These are phyloP conservation scores for Lypha dubia DNA, from an alignment of 2,888 invertebrate genomes.

Conservation along the genomic window DNA sequence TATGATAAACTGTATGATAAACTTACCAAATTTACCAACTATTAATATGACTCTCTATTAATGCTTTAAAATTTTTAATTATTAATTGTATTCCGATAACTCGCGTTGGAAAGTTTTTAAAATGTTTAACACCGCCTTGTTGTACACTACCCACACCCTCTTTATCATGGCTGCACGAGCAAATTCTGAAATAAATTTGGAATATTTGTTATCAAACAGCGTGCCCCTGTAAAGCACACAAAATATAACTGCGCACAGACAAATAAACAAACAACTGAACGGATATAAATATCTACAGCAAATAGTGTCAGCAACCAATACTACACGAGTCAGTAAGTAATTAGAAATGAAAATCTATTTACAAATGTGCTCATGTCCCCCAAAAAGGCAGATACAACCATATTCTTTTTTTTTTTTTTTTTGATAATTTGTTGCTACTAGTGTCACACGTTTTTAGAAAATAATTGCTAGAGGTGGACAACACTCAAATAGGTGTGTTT, in stretches of 20 bases:
- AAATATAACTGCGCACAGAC: conserved; percentile 4
- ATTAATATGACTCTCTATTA: not conserved
- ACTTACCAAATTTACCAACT: conserved; percentile 14
- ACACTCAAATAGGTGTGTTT: not conserved
- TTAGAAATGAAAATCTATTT: conserved; percentile 25
- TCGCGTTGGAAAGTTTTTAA: conserved; percentile 7
- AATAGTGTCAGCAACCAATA: conserved; percentile 9
- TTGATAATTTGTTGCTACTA: not conserved
- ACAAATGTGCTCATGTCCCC: not conserved
- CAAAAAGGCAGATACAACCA: not conserved
- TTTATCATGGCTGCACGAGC: conserved; percentile 3
- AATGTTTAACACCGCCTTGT: not conserved
- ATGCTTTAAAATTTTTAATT: conserved; percentile 13
- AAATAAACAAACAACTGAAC: conserved; percentile 1
- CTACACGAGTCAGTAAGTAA: conserved; percentile 3
- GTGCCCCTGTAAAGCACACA: conserved; percentile 21
- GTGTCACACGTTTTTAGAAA: not conserved
- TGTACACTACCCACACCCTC: not conserved
- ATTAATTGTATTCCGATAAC: not conserved
- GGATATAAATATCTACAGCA: not conserved
- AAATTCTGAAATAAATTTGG: conserved; percentile 42
- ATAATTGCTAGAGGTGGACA: conserved; percentile 11
- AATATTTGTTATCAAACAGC: conserved; percentile 39
- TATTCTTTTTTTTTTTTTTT: conserved; percentile 20
- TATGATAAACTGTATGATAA: too few relatives aligned